A percentile compares a stretch with the other conserved stretches of the same genome.
Evolutionary conservation across 35 echinoderm and acorn worm genomes (phyloP).

Genomic region (Acanthaster planci): DNA sequence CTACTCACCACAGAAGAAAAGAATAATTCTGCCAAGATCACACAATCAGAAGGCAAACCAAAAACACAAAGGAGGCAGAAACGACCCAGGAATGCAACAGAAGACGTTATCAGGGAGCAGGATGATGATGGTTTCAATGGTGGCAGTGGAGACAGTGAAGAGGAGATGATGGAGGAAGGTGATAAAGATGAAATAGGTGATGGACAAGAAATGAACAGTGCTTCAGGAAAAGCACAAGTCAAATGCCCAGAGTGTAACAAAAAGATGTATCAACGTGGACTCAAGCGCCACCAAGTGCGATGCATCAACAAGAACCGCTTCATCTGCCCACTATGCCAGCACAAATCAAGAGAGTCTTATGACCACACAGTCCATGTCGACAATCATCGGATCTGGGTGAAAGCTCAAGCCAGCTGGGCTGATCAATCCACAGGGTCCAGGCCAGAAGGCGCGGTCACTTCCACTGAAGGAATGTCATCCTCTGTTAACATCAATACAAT

Average conservation of each 20-base stretch:
- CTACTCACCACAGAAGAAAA: too few species aligned
- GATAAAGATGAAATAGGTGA: slow-evolving; percentile 10
- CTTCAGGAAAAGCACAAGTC: background rate
- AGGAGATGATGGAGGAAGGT: background rate
- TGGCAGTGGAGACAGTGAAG: background rate
- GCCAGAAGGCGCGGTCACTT: background rate
- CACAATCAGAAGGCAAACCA: background rate
- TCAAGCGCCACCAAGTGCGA: slow-evolving; percentile 62
- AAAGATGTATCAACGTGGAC: slow-evolving; percentile 24
- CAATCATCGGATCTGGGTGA: slow-evolving; percentile 85
- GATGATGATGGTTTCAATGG: background rate
- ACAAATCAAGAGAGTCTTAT: slow-evolving; percentile 76
- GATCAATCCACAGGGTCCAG: background rate
- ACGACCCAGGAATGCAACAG: background rate
- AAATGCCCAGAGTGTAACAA: slow-evolving; percentile 45
- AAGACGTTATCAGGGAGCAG: background rate
- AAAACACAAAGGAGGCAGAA: background rate
- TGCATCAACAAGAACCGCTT: slow-evolving; percentile 71
- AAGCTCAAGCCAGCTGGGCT: slow-evolving; percentile 32
- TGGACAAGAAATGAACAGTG: slow-evolving; percentile 7
- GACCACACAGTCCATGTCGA: slow-evolving; percentile 88
- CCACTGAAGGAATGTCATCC: background rate
- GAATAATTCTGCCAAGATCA: background rate
- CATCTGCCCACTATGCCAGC: slow-evolving; percentile 78
- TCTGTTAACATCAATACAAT: background rate